Evolutionary conservation across 2,113 vertebrate genomes (phyloP).

Genomic region (Xiphorhynchus elegans): DNA sequence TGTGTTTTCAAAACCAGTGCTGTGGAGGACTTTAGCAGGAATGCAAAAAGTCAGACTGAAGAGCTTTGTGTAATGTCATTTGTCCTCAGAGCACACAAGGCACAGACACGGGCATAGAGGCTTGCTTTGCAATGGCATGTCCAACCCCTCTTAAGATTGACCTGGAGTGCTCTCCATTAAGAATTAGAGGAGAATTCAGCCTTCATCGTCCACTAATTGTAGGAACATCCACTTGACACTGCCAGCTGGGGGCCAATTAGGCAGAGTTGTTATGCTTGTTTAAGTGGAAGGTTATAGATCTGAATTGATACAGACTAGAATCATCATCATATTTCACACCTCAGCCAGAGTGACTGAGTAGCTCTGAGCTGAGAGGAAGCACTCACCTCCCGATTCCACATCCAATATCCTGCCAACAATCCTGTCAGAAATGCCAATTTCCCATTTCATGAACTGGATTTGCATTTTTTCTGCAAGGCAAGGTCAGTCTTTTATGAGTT

Average conservation of each 20-base stretch:
- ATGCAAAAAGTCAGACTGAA: background rate
- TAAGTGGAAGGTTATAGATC: background rate
- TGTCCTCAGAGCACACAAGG: background rate
- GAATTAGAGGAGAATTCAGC: background rate
- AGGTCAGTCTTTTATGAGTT: background rate
- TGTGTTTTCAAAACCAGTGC: background rate
- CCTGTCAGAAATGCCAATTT: background rate
- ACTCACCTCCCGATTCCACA: background rate
- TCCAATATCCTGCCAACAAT: background rate
- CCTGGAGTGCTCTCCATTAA: background rate
- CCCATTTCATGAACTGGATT: background rate
- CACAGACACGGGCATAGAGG: background rate
- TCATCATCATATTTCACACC: background rate
- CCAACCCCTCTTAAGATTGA: background rate
- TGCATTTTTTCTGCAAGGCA: background rate
- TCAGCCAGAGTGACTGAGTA: background rate
- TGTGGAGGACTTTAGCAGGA: background rate
- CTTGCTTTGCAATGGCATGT: background rate
- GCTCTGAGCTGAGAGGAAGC: background rate
- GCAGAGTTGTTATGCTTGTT: background rate
- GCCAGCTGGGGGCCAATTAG: background rate
- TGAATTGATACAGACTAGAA: background rate
- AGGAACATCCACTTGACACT: background rate
- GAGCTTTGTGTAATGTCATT: background rate
- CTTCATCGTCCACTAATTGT: background rate